Conservation (phyloP, 2,797 vertebrate species). For the Hippopotamyrus pictus region DNA sequence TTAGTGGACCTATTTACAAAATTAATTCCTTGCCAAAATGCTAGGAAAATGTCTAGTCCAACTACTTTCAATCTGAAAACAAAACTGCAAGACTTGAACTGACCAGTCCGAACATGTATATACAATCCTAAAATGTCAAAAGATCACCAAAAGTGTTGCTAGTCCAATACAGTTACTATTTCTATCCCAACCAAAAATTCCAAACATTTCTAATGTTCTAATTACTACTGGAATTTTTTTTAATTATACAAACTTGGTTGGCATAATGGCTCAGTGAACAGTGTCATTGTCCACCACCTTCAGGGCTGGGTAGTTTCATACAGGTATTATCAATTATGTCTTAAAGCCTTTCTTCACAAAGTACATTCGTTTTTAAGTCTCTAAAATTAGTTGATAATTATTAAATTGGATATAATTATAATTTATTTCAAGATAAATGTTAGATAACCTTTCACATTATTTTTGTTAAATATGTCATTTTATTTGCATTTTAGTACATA, state of each 20-base stretch:
- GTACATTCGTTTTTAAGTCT: not conserved
- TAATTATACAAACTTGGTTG: not conserved
- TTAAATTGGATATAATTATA: not conserved
- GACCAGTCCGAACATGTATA: not conserved
- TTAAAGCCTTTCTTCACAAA: not conserved
- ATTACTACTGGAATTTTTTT: not conserved
- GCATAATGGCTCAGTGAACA: not conserved
- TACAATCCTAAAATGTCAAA: not conserved
- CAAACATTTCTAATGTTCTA: not conserved
- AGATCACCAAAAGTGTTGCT: not conserved
- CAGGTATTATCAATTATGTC: not conserved
- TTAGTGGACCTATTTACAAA: not conserved
- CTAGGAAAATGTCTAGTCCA: not conserved
- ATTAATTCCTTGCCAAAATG: not conserved
- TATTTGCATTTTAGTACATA: not conserved
- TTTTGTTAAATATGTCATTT: not conserved
- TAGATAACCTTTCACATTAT: not conserved
- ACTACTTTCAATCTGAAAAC: not conserved
- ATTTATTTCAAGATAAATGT: not conserved
- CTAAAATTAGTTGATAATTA: not conserved
- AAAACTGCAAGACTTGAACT: not conserved
- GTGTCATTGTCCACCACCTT: not conserved
- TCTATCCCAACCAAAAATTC: not conserved
- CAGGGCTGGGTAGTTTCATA: not conserved
- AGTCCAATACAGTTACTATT: not conserved